Conservation (phyloP, 2,113 vertebrate genomes). For the Hypomesus transpacificus region DNA sequence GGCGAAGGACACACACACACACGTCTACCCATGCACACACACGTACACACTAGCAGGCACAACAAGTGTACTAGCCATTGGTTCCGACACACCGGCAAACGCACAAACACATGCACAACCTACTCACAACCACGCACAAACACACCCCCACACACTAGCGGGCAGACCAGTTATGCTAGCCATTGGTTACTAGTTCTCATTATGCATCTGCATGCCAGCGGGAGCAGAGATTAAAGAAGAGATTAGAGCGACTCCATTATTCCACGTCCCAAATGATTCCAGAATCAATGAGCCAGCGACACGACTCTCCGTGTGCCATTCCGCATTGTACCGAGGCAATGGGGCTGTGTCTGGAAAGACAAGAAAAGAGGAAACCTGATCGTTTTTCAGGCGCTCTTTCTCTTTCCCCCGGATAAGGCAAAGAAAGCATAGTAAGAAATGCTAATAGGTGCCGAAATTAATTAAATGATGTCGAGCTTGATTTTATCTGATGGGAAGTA, state of each 20-base stretch:
- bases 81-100: slow-evolving; percentile 1
- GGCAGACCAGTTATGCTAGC: neutral
- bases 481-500: slow-evolving; percentile 89
- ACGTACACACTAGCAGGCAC: neutral
- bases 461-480: slow-evolving; percentile 85
- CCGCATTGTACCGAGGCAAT: neutral
- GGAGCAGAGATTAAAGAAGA: slow-evolving; percentile 53
- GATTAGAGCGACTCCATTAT: slow-evolving; percentile 53
- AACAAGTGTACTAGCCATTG: neutral
- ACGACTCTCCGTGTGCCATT: slow-evolving; percentile 12
- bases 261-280: slow-evolving; percentile 47
- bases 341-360: slow-evolving; percentile 7
- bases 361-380: slow-evolving; percentile 17
- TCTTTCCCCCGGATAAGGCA: slow-evolving; percentile 40
- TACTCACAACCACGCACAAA: slow-evolving; percentile 10
- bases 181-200: slow-evolving; percentile 44
- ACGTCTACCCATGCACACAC: neutral
- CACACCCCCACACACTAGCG: neutral
- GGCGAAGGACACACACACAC: too few species aligned
- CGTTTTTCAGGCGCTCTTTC: slow-evolving; percentile 45
- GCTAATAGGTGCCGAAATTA: slow-evolving; percentile 74
- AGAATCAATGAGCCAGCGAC: slow-evolving; percentile 44
- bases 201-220: slow-evolving; percentile 44
- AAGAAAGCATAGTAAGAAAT: slow-evolving; percentile 61
- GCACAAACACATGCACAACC: slow-evolving; percentile 17